phyloP scores from a whole-genome alignment of 2,888 invertebrate genomes.

The Oscheius sp. region DNA sequence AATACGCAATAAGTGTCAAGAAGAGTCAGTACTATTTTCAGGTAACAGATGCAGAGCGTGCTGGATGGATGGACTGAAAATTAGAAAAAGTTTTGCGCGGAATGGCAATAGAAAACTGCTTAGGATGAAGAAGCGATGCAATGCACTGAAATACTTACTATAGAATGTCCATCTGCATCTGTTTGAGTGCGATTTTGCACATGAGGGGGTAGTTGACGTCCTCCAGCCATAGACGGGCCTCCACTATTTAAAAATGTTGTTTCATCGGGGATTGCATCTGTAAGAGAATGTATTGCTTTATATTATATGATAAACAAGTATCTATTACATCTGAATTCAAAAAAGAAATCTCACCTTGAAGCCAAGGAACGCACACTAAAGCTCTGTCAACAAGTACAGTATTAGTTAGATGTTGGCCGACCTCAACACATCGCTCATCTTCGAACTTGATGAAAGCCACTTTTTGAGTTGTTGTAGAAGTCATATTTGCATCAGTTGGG shows the following conservation, averaged over 20 bases:
- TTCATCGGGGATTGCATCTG: conserved; percentile 83
- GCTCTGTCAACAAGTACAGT: conserved; percentile 98
- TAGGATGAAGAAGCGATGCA: not conserved
- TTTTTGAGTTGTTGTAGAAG: conserved; percentile 74
- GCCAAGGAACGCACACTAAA: conserved; percentile 89
- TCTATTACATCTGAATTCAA: not conserved
- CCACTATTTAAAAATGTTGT: conserved; percentile 91
- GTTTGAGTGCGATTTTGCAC: conserved; percentile 82
- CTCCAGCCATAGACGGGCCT: conserved; percentile 80
- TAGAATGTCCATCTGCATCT: conserved; percentile 64
- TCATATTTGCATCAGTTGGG: conserved; percentile 64
- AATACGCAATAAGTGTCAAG: conserved; percentile 18
- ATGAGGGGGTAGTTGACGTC: conserved; percentile 84
- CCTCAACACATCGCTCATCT: conserved; percentile 86
- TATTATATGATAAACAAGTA: not conserved
- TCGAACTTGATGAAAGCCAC: conserved; percentile 97
- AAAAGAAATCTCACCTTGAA: conserved; percentile 54
- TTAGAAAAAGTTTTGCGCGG: not conserved
- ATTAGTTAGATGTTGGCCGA: conserved; percentile 98
- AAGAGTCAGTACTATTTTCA: conserved; percentile 11
- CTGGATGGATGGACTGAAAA: conserved; percentile 23
- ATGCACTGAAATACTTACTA: conserved; percentile 54
- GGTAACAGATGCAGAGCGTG: not conserved
- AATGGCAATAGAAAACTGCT: not conserved
- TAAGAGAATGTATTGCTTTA: conserved; percentile 17